Evolutionary conservation across 2,797 vertebrate genomes (phyloP).

Genomic region (Steatocranus sp.): DNA sequence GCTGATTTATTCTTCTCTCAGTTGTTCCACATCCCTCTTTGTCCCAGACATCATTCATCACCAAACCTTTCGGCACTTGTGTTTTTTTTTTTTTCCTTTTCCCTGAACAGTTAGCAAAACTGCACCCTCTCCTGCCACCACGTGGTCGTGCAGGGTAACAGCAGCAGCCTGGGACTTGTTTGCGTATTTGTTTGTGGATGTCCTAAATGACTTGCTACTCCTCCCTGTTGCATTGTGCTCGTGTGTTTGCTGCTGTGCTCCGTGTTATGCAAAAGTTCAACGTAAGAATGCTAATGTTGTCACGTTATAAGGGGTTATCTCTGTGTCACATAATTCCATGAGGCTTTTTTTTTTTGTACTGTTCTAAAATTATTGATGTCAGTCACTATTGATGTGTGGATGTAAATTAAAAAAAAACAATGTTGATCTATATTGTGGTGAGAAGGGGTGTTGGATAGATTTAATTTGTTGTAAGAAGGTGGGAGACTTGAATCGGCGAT

Average conservation of each 20-base stretch:
- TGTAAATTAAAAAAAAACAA: conserved; percentile 36
- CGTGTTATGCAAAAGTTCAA: conserved; percentile 50
- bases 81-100: rapidly evolving
- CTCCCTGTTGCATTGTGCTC: conserved; percentile 42
- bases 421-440: conserved; percentile 29
- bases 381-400: conserved; percentile 54
- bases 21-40: not conserved
- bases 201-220: conserved; percentile 30
- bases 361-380: conserved; percentile 40
- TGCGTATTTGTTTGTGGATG: conserved; percentile 18
- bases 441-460: not conserved
- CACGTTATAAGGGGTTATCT: conserved; percentile 4
- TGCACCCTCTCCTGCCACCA: conserved; percentile 38
- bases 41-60: conserved; percentile 34
- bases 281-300: conserved; percentile 41
- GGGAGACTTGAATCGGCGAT: conserved; percentile 66
- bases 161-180: not conserved
- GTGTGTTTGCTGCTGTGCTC: conserved; percentile 51
- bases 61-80: conserved; percentile 21
- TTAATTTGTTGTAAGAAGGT: conserved; percentile 7
- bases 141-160: conserved; percentile 30
- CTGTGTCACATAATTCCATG: conserved; percentile 33
- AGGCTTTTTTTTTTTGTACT: conserved; percentile 3
- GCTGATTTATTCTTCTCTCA: conserved; percentile 18
- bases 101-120: conserved; percentile 7